These are phyloP conservation scores for Limonius californicus DNA, from an alignment of 1,140 invertebrate genomes.

Conservation along the genomic window DNA sequence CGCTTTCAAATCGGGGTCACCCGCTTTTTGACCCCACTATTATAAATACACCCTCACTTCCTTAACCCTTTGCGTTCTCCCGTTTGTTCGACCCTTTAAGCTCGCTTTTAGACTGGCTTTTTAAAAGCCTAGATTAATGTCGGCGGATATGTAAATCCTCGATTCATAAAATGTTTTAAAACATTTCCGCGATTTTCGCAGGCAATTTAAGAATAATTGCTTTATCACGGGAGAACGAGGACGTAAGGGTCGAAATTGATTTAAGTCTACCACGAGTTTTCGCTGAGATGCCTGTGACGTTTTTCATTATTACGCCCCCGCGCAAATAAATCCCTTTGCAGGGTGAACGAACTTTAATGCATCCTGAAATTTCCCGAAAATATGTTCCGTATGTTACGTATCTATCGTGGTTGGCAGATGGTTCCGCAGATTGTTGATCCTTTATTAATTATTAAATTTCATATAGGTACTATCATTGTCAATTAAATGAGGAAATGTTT, in stretches of 20 bases:
- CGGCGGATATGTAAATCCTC: neutral
- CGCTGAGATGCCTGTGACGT: neutral
- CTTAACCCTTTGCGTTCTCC: slow-evolving; percentile 1
- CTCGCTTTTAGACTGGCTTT: neutral
- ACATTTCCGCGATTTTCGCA: neutral
- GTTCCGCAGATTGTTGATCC: no score
- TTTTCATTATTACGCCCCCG: neutral
- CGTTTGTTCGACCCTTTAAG: neutral
- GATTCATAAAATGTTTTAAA: neutral
- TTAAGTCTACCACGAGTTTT: neutral
- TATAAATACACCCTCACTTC: slow-evolving; percentile 10
- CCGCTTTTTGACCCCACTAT: slow-evolving; percentile 7
- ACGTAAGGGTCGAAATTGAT: neutral
- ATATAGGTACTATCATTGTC: no score
- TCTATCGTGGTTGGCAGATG: no score
- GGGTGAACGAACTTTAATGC: no score
- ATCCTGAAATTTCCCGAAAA: no score
- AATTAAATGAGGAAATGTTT: no score
- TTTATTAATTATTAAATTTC: no score
- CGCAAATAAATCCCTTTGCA: neutral
- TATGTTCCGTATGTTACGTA: no score
- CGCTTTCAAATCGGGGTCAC: slow-evolving; percentile 6
- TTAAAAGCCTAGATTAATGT: neutral
- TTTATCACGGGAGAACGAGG: neutral
- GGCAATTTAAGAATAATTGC: neutral